A percentile compares a stretch with the other conserved stretches of the same genome.
Evolutionary conservation across 1,140 invertebrate genomes (phyloP).

Genomic region (Rhynchophorus ferrugineus): DNA sequence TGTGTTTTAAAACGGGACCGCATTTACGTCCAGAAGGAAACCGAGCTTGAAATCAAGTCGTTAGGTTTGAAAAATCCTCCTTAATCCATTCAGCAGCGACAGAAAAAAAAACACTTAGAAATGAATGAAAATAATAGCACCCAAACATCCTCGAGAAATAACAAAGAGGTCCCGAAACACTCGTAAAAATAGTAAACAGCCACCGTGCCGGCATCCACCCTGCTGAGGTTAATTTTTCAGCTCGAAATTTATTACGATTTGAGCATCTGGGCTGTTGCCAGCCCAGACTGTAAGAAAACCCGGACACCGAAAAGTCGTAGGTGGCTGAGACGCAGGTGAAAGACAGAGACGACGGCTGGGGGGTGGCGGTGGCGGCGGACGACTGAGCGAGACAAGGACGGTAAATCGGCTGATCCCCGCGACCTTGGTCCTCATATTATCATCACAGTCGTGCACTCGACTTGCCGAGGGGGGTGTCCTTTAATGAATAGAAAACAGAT

Average conservation of each 20-base stretch:
- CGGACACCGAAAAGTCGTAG: slow-evolving; percentile 14
- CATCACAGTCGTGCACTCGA: slow-evolving; percentile 5
- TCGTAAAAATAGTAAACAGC: slow-evolving; percentile 23
- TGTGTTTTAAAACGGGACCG: too few species aligned
- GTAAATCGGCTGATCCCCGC: slow-evolving; percentile 7
- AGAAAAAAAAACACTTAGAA: background rate
- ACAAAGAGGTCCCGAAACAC: slow-evolving; percentile 8
- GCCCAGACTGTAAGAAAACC: slow-evolving; percentile 21
- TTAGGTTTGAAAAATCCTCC: background rate
- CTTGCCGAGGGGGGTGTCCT: slow-evolving; percentile 15
- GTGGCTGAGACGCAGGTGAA: slow-evolving; percentile 16
- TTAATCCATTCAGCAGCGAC: background rate
- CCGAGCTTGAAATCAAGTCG: background rate
- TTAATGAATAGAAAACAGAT: slow-evolving; percentile 22
- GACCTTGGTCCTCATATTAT: slow-evolving; percentile 17
- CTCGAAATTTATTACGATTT: slow-evolving; percentile 19
- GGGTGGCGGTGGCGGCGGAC: background rate
- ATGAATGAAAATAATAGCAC: background rate
- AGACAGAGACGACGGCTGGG: too few species aligned
- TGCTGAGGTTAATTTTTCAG: slow-evolving; percentile 22
- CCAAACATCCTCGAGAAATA: background rate
- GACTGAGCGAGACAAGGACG: background rate
- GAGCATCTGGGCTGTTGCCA: slow-evolving; percentile 20
- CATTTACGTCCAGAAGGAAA: background rate
- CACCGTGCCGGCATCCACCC: slow-evolving; percentile 13